Base-by-base conservation (phyloP, 2,797 vertebrate genomes). In the Falco columbarius region DNA sequence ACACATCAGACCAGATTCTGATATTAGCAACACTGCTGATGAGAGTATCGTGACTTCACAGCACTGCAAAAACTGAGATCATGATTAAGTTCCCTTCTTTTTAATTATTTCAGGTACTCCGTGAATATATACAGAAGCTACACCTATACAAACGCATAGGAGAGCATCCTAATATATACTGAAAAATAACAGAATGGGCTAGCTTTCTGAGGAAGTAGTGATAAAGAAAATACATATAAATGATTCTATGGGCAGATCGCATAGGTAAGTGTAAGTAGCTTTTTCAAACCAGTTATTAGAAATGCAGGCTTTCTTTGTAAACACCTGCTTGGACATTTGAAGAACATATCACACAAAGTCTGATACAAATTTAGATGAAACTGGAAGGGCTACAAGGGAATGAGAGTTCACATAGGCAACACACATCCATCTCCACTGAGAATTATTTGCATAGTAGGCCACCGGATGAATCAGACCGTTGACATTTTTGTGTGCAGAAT, bases 281-380 rank as follows among this genome's bases (percentile, higher is more conserved):
- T 89, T 89, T 90, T 93, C 81, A 87, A 96, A 88, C 13, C 70
- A 59, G 49, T 36, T 51, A 84, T 94, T 51, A 67, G 76, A 91
- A 95, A 86, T 32, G 6, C 23, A 38, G 58, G 82, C 38, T 85
- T 79, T 52, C 82, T 96, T 95, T 95, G 90, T 86, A 95, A 97
- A 97, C 75, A 93, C 92, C 87, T 93, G 87, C 83, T 92, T 59
- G 82, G 56, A 8, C 88, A 70, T 62, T 71, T 88, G 65, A 61
- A 63, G 34, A 86, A 51, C 16, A 13, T 55, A 58, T 52, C 56
- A 61, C 34, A 49, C 74, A 71, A 26, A 61, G 24, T 51, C 49
- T 54, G 63, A 87, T 59, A 75, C 15, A 61, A 38, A 23, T 68
- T 58, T 68, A 72, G 42, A 65, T 66, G n/a, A 76, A 83, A 61